Evolutionary conservation across 2,888 invertebrate genomes (phyloP).

Genomic region (Cheilosia vernalis): DNA sequence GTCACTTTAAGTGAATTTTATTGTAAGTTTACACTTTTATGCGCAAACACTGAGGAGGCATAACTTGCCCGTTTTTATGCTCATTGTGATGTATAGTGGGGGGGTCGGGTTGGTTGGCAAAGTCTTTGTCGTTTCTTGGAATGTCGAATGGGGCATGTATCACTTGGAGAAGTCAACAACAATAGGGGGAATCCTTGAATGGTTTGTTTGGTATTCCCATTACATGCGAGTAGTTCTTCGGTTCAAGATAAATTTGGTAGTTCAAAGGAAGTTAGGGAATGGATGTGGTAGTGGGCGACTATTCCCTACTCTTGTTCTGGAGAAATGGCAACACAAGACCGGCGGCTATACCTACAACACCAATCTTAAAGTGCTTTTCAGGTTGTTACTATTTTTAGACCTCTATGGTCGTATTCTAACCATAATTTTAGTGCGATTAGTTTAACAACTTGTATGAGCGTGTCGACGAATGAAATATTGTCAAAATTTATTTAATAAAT

Average conservation of each 20-base stretch:
- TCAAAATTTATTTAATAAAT: too few relatives aligned
- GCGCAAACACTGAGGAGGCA: constrained; percentile 45
- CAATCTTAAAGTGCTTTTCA: too few relatives aligned
- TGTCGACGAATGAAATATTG: too few relatives aligned
- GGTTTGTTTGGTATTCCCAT: background rate
- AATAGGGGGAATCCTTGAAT: background rate
- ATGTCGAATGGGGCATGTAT: background rate
- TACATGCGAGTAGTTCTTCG: background rate
- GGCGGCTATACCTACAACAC: too few relatives aligned
- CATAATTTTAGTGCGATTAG: too few relatives aligned
- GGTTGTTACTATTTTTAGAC: too few relatives aligned
- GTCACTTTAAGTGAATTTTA: constrained; percentile 71
- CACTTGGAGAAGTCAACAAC: background rate
- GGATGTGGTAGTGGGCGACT: background rate
- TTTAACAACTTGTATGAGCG: too few relatives aligned
- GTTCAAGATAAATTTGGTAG: background rate
- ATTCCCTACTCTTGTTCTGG: too few relatives aligned
- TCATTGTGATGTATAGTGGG: constrained; percentile 43
- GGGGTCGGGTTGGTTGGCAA: constrained; percentile 4
- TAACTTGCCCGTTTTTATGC: constrained; percentile 44
- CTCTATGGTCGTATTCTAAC: too few relatives aligned
- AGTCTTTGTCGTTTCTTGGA: background rate
- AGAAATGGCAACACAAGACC: too few relatives aligned
- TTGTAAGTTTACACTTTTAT: constrained; percentile 62
- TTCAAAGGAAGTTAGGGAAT: background rate